Base-by-base conservation (phyloP, 2,888 invertebrate species). In the Lissocephala sabroskyi region DNA sequence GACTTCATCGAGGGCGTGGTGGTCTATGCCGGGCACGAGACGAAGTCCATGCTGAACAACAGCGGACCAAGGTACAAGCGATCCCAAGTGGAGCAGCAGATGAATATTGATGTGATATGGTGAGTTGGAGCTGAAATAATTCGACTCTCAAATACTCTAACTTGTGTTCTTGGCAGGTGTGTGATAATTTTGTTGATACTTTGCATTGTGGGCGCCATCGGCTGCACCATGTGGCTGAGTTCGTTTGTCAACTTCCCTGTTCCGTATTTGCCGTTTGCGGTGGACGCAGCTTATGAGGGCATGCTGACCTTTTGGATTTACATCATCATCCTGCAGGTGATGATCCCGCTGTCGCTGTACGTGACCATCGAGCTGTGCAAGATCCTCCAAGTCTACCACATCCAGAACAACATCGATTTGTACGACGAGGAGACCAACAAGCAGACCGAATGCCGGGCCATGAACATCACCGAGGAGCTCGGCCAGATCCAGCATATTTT, bases 331-430 rank as follows among this genome's bases (percentile, higher is more conserved):
- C 88, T 97, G 48, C 98, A 98, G 89, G 94, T 97, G 54, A 95
- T 98, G 92, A 97, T 98, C 81, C 98, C 98, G 0, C 87, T 98
- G 39, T 97, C 98, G 5, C 86, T 98, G 53, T 98, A 98, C 86
- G 98, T 98, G 45, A 96, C 97, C 2, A 91, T 98, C 77, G 98
- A 98, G 86, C 90, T 98, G 87, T 95, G 97, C 66, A 98, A 98
- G 85, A 89, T 98, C 56, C 89, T 95, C 52, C 98, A 98, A 87
- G 94, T 97, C 41, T 97, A 93, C 85, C 96, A 97, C 84, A 97
- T 98, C 74, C 93, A 95, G 77, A 91, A 95, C 74, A 97, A 98
- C 84, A 86, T 90, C 10, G 92, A 94, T 64, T 88, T 98, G 81
- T 96, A 93, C 84, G 95, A 98, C 83, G 88, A 90, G 14, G 88